These are phyloP conservation scores for Argya squamiceps DNA, from an alignment of 2,797 vertebrate genomes.

Conservation along the genomic window DNA sequence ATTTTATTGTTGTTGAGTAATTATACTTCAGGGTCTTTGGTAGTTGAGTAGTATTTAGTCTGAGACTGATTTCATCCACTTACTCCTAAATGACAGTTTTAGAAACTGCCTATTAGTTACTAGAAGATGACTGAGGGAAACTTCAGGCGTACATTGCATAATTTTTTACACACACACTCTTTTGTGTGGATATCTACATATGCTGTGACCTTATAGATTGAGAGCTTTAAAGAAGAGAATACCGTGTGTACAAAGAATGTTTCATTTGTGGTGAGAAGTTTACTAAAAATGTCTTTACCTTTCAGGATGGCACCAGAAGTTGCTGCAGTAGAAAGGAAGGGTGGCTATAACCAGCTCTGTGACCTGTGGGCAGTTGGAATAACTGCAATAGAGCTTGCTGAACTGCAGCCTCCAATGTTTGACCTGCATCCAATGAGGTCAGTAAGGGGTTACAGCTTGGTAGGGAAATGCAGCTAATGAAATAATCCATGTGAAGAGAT, in stretches of 20 bases:
- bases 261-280: neutral
- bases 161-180: neutral
- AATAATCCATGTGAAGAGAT: neutral
- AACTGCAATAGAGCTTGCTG: slow-evolving; percentile 95
- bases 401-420: slow-evolving; percentile 97
- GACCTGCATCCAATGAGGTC: slow-evolving; percentile 96
- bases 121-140: neutral
- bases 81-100: neutral
- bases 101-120: neutral
- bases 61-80: neutral
- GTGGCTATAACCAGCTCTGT: slow-evolving; percentile 97
- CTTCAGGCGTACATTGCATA: neutral
- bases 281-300: neutral
- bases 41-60: neutral
- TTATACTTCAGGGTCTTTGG: neutral
- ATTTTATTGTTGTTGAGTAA: neutral
- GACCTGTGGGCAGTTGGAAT: slow-evolving; percentile 98
- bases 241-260: neutral
- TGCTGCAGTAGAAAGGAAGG: slow-evolving; percentile 96
- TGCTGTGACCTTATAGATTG: neutral
- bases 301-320: slow-evolving; percentile 97
- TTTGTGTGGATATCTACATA: accelerated
- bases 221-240: neutral
- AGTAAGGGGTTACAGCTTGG: slow-evolving; percentile 1
- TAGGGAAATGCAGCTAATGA: neutral